phyloP scores from a whole-genome alignment of 2,113 vertebrate genomes.

The Ploceus nigricollis region DNA sequence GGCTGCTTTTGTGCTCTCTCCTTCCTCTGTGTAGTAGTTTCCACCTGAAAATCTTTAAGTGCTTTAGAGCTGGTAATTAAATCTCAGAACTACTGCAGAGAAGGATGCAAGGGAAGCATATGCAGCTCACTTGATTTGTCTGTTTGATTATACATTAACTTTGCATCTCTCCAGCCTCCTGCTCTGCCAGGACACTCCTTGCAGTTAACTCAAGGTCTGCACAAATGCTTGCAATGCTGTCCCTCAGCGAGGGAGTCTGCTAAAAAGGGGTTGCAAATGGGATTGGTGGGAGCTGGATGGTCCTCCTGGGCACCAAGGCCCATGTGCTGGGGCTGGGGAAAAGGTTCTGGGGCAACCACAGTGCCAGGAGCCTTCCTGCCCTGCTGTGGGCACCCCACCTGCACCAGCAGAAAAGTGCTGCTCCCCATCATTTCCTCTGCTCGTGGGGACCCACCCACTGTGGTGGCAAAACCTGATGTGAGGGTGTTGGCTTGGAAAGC shows the following conservation, averaged over 20 bases:
- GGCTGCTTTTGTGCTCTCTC: conserved; percentile 44
- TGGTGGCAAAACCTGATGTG: background rate
- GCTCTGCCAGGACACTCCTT: conserved; percentile 21
- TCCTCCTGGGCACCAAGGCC: background rate
- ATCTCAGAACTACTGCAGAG: conserved; percentile 18
- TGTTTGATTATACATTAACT: conserved; percentile 24
- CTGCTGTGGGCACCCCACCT: background rate
- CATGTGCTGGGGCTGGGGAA: background rate
- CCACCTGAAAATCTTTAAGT: conserved; percentile 65
- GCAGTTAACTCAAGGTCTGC: background rate
- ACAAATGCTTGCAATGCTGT: background rate
- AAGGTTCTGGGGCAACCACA: background rate
- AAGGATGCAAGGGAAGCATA: background rate
- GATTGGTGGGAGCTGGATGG: background rate
- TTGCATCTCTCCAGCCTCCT: conserved; percentile 18
- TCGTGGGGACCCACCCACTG: accelerated
- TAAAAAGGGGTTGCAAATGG: background rate
- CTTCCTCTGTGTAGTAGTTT: conserved; percentile 41
- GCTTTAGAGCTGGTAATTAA: conserved; percentile 62
- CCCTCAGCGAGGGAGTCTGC: background rate
- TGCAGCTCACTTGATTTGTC: conserved; percentile 15
- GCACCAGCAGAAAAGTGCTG: background rate
- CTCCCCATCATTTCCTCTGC: background rate
- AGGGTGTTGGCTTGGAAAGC: background rate
- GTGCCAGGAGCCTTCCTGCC: background rate